Percentiles rank a stretch among this genome's conserved stretches.
These are phyloP conservation scores for Drosophila paracracens DNA, from an alignment of 2,888 invertebrate genomes.

Conservation along the genomic window DNA sequence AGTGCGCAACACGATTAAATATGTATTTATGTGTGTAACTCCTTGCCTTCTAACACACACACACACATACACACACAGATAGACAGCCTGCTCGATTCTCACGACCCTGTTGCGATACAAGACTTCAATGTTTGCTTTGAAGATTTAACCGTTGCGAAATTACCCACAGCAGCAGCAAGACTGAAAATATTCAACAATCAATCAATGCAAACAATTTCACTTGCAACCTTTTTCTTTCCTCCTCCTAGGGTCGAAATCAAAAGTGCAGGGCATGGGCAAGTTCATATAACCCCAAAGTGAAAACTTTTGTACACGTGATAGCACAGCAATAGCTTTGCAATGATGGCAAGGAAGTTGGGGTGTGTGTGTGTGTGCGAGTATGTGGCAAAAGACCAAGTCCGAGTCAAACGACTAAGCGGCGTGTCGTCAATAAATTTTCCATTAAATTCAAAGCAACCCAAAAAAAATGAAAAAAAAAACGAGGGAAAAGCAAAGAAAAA, in stretches of 20 bases:
- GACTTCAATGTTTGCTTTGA: conserved; percentile 26
- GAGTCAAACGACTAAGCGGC: conserved; percentile 79
- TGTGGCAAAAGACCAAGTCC: conserved; percentile 74
- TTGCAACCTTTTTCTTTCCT: conserved; percentile 1
- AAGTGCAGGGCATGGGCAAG: conserved; percentile 59
- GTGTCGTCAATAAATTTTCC: conserved; percentile 83
- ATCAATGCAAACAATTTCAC: conserved; percentile 51
- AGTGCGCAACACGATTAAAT: conserved; percentile 3
- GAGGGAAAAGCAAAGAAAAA: conserved; percentile 53
- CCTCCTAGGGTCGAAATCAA: conserved; percentile 26
- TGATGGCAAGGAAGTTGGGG: not conserved
- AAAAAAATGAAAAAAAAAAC: conserved; percentile 46
- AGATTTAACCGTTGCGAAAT: conserved; percentile 33
- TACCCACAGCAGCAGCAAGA: conserved; percentile 8
- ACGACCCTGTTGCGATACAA: conserved; percentile 20
- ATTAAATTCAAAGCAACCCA: conserved; percentile 78
- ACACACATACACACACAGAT: not conserved
- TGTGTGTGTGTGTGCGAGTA: conserved; percentile 10
- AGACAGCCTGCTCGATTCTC: conserved; percentile 40
- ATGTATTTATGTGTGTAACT: conserved; percentile 1
- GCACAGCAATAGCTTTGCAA: conserved; percentile 44
- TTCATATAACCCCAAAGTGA: conserved; percentile 60
- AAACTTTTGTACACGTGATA: conserved; percentile 72
- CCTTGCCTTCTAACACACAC: not conserved
- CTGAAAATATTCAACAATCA: conserved; percentile 44